A percentile compares a stretch with the other conserved stretches of the same genome.
Conservation (phyloP, 2,113 vertebrate species). For the Ameiurus melas region DNA sequence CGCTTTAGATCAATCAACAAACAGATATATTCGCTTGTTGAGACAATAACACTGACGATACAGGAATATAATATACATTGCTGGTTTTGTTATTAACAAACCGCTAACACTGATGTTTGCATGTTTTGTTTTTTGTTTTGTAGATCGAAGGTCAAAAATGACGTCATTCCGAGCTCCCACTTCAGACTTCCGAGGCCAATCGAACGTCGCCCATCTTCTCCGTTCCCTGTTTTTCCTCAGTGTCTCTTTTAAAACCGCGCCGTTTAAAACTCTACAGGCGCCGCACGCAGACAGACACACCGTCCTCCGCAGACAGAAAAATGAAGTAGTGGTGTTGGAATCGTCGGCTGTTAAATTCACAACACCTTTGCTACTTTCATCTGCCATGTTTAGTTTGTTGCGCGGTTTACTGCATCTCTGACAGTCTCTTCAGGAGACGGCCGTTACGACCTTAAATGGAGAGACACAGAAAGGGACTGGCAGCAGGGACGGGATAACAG, state of each 20-base stretch:
- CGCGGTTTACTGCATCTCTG: conserved; percentile 11
- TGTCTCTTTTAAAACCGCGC: conserved; percentile 15
- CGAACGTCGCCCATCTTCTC: neutral
- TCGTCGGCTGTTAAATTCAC: conserved; percentile 26
- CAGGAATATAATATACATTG: neutral
- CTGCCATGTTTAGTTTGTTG: conserved; percentile 20
- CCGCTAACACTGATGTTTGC: neutral
- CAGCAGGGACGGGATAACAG: neutral
- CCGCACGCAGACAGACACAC: neutral
- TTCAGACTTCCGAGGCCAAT: neutral
- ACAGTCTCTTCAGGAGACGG: conserved; percentile 30
- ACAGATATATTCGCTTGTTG: too few relatives aligned
- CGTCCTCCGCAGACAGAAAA: neutral
- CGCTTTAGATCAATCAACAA: too few relatives aligned
- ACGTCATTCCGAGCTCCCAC: neutral
- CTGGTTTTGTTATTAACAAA: neutral
- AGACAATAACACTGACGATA: neutral
- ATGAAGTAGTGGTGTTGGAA: conserved; percentile 21
- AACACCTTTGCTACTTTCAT: conserved; percentile 13
- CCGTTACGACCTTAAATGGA: conserved; percentile 28
- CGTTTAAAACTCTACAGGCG: conserved; percentile 29
- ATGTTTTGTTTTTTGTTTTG: neutral
- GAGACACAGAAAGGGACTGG: neutral
- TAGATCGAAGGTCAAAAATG: neutral
- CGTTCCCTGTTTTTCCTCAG: conserved; percentile 29